Evolutionary conservation across 2,888 invertebrate species (phyloP), one percentile per base, ranked within the genome.

Genomic region (Parnassius glacialis): DNA sequence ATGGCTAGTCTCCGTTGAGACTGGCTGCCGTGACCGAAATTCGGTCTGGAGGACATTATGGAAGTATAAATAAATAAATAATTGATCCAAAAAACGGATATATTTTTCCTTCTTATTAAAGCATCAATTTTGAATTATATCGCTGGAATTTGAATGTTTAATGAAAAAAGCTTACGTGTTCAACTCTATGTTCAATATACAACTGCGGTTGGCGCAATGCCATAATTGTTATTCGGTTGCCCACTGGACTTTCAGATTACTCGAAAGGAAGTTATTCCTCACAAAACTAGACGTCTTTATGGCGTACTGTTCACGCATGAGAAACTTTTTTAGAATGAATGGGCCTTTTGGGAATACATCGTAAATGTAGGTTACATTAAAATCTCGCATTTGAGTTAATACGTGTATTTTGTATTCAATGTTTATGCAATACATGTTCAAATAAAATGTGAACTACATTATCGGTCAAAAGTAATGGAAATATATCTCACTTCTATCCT

Each of bases 201-300:
- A 78, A 80, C 76, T 81, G 77, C 72, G 73, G 78, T 74, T 87
- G 88, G 89, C 87, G 76, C 70, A 64, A 67, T 72, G 87, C 88
- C 88, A 88, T 85, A 84, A 85, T 81, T 76, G 83, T 68, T 52
- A 13, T 77, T 72, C 70, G 72, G 75, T 71, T 74, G 76, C 76
- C 78, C 76, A 73, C 76, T 79, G 77, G 78, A 76, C 75, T 77
- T 76, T 76, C 69, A 67, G 74, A 68, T 71, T 65, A 75, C 74
- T 74, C 69, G 67, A 76, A 75, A 84, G 84, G 84, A 83, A 84
- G 78, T 77, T 74, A 74, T 81, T 72, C 74, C 74, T 82, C 76
- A 78, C 74, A 79, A 75, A 78, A 74, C 76, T 74, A 76, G 82
- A 84, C 84, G 75, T 81, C 83, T 85, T 84, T 83, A 84, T 83